Evolutionary conservation across 2,797 vertebrate species (phyloP).

Genomic region (Macropodus opercularis): DNA sequence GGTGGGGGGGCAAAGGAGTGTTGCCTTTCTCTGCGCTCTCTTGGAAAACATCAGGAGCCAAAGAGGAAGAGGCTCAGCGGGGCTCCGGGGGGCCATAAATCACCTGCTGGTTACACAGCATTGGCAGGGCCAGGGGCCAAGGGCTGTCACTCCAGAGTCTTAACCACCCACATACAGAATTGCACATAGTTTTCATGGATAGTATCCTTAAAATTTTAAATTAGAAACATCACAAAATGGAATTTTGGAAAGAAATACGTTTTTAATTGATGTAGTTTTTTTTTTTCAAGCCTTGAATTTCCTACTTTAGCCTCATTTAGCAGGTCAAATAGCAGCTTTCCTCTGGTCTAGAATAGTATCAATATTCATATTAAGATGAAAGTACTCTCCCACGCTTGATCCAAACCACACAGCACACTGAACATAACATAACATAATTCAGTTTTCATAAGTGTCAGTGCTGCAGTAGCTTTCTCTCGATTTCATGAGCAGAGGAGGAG

Average conservation of each 20-base stretch:
- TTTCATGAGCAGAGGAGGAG: constrained; percentile 75
- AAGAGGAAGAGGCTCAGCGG: constrained; percentile 85
- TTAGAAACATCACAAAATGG: too few species aligned
- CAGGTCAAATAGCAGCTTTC: background rate
- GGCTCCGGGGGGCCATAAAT: constrained; percentile 87
- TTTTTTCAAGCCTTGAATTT: too few species aligned
- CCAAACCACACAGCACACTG: constrained; percentile 23
- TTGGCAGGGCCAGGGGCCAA: constrained; percentile 70
- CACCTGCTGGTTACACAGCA: constrained; percentile 84
- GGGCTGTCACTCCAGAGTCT: constrained; percentile 74
- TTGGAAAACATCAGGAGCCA: constrained; percentile 88
- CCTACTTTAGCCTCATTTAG: too few species aligned
- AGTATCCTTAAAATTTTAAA: constrained; percentile 13
- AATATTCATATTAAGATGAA: background rate
- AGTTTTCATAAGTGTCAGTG: constrained; percentile 65
- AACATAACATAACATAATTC: constrained; percentile 66
- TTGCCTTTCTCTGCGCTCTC: constrained; percentile 79
- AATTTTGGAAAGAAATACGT: too few species aligned
- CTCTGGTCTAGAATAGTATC: background rate
- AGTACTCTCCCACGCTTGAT: constrained; percentile 4
- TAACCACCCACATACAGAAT: constrained; percentile 59
- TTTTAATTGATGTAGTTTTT: too few species aligned
- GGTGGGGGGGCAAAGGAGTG: constrained; percentile 42
- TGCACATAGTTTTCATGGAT: constrained; percentile 20
- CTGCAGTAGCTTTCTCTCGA: constrained; percentile 73